phyloP scores from a whole-genome alignment of 2,888 invertebrate species.

The Bursaphelenchus okinawaensis region DNA sequence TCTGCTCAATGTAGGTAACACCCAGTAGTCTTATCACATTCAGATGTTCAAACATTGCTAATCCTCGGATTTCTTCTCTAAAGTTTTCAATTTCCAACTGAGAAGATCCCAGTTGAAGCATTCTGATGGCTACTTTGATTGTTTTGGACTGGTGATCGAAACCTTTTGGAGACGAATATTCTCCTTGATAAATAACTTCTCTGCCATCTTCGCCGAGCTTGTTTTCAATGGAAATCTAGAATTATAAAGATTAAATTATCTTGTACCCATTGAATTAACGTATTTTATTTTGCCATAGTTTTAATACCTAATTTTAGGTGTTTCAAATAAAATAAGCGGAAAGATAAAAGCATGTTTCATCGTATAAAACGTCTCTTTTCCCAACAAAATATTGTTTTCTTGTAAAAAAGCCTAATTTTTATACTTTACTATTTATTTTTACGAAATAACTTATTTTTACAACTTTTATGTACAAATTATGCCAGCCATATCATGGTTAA shows the following conservation, averaged over 20 bases:
- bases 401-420: not conserved
- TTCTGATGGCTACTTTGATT: constrained; percentile 27
- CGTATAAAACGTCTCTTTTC: not conserved
- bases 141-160: constrained; percentile 1
- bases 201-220: constrained; percentile 93
- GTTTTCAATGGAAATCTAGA: constrained; percentile 68
- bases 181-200: constrained; percentile 62
- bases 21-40: constrained; percentile 92
- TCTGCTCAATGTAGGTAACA: constrained; percentile 61
- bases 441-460: no score
- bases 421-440: not conserved
- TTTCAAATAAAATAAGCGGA: no score
- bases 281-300: no score
- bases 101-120: constrained; percentile 22
- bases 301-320: no score
- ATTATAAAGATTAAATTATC: no score
- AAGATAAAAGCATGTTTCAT: no score
- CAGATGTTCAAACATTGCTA: constrained; percentile 86
- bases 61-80: constrained; percentile 58
- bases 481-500: not conserved
- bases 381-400: not conserved
- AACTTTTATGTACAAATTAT: no score
- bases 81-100: constrained; percentile 32
- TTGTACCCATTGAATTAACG: no score
- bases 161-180: constrained; percentile 5